These are phyloP conservation scores for Hylaeus anthracinus DNA, from an alignment of 1,140 invertebrate species.

Conservation along the genomic window DNA sequence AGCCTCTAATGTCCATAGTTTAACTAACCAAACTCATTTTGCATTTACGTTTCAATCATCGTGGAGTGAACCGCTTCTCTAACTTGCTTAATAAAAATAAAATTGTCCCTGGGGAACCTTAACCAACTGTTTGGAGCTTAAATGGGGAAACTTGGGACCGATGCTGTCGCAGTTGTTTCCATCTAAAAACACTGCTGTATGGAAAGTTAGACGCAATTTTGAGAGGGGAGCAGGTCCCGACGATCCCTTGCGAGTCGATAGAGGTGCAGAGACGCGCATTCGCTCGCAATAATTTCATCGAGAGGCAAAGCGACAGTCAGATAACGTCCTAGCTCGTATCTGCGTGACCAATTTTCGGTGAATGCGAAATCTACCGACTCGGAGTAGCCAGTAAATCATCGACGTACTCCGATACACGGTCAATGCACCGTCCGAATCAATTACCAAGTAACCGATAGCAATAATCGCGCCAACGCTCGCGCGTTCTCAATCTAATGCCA, in stretches of 20 bases:
- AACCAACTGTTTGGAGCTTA: no score
- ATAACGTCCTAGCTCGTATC: neutral
- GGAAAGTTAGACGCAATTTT: no score
- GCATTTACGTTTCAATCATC: no score
- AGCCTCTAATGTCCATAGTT: no score
- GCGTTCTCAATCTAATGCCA: neutral
- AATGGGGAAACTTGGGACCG: no score
- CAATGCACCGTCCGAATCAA: constrained; percentile 11
- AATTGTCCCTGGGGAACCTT: no score
- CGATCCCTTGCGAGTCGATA: neutral
- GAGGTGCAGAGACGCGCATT: neutral
- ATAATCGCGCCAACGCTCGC: neutral
- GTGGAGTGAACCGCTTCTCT: no score
- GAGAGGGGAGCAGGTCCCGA: no score
- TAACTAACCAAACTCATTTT: no score
- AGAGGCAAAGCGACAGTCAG: neutral
- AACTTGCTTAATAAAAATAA: no score
- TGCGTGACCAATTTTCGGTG: constrained; percentile 1
- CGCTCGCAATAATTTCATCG: neutral
- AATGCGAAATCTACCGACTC: constrained; percentile 8
- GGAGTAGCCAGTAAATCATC: constrained; percentile 35
- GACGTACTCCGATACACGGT: neutral
- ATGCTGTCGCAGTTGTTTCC: no score
- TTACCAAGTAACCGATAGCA: constrained; percentile 14
- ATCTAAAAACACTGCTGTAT: no score